phyloP scores from a whole-genome alignment of 2,113 vertebrate genomes.

The Lampris megalopsis region DNA sequence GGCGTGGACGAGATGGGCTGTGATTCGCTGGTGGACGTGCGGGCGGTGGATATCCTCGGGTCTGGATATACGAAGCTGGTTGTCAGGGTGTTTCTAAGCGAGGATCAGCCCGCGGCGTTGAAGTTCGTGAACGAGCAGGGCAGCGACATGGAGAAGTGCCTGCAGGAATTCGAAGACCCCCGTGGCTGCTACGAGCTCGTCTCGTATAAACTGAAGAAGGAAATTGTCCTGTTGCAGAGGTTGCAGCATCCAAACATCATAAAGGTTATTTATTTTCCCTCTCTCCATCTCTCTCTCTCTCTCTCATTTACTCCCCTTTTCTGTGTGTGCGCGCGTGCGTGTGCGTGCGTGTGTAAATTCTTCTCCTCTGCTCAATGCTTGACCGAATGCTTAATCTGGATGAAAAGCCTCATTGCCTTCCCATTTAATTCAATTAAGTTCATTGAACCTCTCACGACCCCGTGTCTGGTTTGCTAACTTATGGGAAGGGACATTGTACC shows the following conservation, averaged over 20 bases:
- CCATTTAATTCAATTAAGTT: constrained; percentile 75
- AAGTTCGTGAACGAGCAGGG: constrained; percentile 87
- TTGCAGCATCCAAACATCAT: constrained; percentile 87
- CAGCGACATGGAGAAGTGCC: constrained; percentile 86
- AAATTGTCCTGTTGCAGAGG: constrained; percentile 85
- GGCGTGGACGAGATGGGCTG: constrained; percentile 77
- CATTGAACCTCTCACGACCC: constrained; percentile 72
- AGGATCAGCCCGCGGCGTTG: constrained; percentile 73
- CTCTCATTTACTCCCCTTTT: not conserved
- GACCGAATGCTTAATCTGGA: constrained; percentile 1
- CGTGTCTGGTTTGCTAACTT: constrained; percentile 53
- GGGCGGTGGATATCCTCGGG: constrained; percentile 77
- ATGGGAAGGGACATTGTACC: constrained; percentile 67
- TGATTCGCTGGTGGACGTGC: constrained; percentile 75
- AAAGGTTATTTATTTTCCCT: constrained; percentile 71
- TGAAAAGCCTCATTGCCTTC: constrained; percentile 57
- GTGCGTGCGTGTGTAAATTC: not conserved
- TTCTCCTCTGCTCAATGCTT: no score
- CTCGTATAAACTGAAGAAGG: constrained; percentile 87
- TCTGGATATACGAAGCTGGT: constrained; percentile 86
- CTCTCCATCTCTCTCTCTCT: not conserved
- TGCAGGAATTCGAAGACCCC: constrained; percentile 80
- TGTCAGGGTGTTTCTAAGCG: constrained; percentile 67
- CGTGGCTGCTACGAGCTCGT: constrained; percentile 84
- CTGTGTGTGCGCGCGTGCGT: not conserved